Evolutionary conservation across 2,888 invertebrate genomes (phyloP), one percentile per base, ranked within the genome.

Genomic region (Drymonia ruficornis): DNA sequence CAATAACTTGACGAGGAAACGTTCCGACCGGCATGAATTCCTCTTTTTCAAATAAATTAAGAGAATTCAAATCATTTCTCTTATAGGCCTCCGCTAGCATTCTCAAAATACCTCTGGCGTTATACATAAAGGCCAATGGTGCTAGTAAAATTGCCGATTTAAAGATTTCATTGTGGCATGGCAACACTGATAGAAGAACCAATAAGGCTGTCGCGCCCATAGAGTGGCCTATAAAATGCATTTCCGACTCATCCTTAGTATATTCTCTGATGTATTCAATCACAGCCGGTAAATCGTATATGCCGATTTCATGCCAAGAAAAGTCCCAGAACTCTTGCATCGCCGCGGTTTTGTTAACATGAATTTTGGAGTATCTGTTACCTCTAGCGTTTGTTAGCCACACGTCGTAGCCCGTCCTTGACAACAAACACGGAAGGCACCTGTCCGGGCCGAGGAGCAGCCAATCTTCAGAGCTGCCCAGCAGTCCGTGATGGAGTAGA

Each of bases 341-440:
- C 8, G 72, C 56, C 0, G 56, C n/a, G 6, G 40, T 53, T 48
- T 55, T 68, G 2, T 19, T 65, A 0, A 57, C 44, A 54, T 81
- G 78, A 5, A 52, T 52, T 54, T 53, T 80, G 16, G 83, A 81
- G 56, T 83, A 86, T 62, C 67, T 75, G 50, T 80, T 86, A 16
- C 84, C 82, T 57, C 83, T 75, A 7, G 78, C 78, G 53, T 93
- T 94, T 11, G 89, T 80, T 84, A 84, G 91, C 96, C 87, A 96
- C 0, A 93, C 92, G 59, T 93, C 93, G 60, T 86, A 93, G 9
- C 91, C 90, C 6, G 81, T 79, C 50, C 95, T 83, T 83, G 90
- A 81, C 86, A 96, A 49, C 34, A 81, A 55, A 59, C 79, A 84
- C 0, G 84, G 79, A 6, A 86, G 56, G 11, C 79, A 65, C 52